Evolutionary conservation across 1,140 invertebrate species (phyloP).

Genomic region (Dufourea novaeangliae): DNA sequence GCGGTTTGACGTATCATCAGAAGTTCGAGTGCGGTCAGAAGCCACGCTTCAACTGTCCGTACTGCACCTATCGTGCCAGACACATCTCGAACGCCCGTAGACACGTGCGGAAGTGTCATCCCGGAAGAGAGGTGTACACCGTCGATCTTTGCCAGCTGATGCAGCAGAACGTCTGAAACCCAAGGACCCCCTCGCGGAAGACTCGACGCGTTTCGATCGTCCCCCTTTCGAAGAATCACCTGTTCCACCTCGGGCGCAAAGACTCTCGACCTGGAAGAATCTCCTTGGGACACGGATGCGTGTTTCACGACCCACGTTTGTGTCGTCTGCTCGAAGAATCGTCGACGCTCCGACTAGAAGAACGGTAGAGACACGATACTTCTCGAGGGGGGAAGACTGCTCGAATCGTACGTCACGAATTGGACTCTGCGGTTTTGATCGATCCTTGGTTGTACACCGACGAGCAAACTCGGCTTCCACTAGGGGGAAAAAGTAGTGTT

Average conservation of each 20-base stretch:
- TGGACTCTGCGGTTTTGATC: too few species aligned
- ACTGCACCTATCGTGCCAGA: constrained; percentile 74
- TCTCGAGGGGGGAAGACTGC: not conserved
- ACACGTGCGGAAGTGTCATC: constrained; percentile 84
- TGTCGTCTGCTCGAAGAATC: constrained; percentile 24
- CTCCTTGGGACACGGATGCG: too few species aligned
- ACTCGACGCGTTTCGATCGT: not conserved
- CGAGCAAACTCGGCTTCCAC: too few species aligned
- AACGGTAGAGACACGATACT: constrained; percentile 43
- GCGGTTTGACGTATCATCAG: constrained; percentile 82
- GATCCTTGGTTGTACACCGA: too few species aligned
- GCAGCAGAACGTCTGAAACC: constrained; percentile 23
- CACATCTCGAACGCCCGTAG: constrained; percentile 67
- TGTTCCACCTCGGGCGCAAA: too few species aligned
- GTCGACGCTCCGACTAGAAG: constrained; percentile 9
- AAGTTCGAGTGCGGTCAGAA: constrained; percentile 86
- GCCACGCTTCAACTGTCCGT: constrained; percentile 84
- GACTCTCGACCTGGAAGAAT: too few species aligned
- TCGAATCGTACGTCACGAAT: not conserved
- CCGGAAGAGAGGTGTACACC: constrained; percentile 81
- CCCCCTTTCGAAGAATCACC: too few species aligned
- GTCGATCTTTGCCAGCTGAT: constrained; percentile 50
- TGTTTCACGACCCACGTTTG: too few species aligned
- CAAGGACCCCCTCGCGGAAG: not conserved
- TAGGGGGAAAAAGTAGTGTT: too few species aligned